These are phyloP conservation scores for Diarsia dahlii DNA, from an alignment of 2,888 invertebrate species.

Conservation along the genomic window DNA sequence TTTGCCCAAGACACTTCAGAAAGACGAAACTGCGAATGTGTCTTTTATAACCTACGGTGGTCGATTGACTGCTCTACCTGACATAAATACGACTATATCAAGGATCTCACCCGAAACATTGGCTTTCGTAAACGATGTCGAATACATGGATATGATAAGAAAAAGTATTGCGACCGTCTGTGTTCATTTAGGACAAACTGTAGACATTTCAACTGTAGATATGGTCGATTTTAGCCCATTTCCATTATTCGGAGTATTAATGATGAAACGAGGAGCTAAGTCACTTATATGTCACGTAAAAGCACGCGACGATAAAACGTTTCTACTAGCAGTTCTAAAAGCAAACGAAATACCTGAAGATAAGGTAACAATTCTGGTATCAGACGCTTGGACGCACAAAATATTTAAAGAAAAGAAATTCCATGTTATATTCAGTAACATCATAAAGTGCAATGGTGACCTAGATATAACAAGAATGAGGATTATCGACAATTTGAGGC, in stretches of 20 bases:
- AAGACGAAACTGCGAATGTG: constrained; percentile 22
- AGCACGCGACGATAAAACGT: constrained; percentile 39
- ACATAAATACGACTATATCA: constrained; percentile 8
- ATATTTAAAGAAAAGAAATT: constrained; percentile 40
- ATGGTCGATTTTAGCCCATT: constrained; percentile 89
- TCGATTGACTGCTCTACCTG: constrained; percentile 27
- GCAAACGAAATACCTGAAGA: constrained; percentile 45
- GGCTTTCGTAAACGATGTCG: constrained; percentile 54
- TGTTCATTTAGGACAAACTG: constrained; percentile 50
- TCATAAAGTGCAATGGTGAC: constrained; percentile 52
- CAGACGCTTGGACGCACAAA: constrained; percentile 34
- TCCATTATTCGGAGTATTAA: constrained; percentile 88
- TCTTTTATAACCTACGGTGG: constrained; percentile 47
- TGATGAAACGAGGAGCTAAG: constrained; percentile 80
- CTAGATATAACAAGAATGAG: constrained; percentile 30
- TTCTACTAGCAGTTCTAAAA: constrained; percentile 37
- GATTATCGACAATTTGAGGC: constrained; percentile 28
- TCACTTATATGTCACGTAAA: constrained; percentile 73
- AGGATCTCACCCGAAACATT: constrained; percentile 52
- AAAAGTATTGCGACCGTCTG: constrained; percentile 35
- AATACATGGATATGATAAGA: constrained; percentile 56
- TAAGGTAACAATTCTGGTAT: constrained; percentile 48
- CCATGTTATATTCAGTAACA: constrained; percentile 54
- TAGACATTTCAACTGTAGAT: constrained; percentile 41
- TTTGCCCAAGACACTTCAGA: constrained; percentile 33